A percentile compares a stretch with the other conserved stretches of the same genome.
Evolutionary conservation across 1,140 invertebrate genomes (phyloP).

Genomic region (Pseudomyrmex dendroicus): DNA sequence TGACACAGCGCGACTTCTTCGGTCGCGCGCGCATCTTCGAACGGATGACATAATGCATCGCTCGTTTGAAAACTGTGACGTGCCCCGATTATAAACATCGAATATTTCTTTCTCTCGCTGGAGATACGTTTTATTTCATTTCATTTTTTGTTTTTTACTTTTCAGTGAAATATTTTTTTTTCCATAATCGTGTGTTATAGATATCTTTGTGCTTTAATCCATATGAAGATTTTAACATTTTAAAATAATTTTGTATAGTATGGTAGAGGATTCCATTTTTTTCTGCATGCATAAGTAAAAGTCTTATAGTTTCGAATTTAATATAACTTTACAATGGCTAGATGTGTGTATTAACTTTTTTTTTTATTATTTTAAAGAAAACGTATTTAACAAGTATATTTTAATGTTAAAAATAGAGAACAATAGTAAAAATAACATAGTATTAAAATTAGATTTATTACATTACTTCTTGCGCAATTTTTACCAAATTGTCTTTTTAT

Average conservation of each 20-base stretch:
- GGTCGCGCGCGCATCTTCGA: slow-evolving; percentile 33
- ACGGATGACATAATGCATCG: slow-evolving; percentile 18
- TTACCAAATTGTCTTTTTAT: not conserved
- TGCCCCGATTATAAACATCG: not conserved
- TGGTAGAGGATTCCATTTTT: not conserved
- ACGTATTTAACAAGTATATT: no score
- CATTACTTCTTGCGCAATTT: no score
- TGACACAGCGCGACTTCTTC: slow-evolving; percentile 34
- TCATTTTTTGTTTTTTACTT: not conserved
- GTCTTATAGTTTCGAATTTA: no score
- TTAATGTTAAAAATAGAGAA: no score
- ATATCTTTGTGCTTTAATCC: not conserved
- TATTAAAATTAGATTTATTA: no score
- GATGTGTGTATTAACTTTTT: no score
- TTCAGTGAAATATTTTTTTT: not conserved
- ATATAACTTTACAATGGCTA: no score
- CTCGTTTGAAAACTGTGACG: not conserved
- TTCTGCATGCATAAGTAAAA: no score
- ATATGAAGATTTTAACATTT: not conserved
- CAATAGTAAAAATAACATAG: no score
- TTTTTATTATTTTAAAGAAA: no score
- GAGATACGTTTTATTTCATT: not conserved
- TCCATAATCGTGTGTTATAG: not conserved
- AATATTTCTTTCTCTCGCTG: not conserved
- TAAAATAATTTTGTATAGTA: slow-evolving; percentile 12